These are phyloP conservation scores for Rhyacichthys aspro DNA, from an alignment of 2,797 vertebrate species.

Conservation along the genomic window DNA sequence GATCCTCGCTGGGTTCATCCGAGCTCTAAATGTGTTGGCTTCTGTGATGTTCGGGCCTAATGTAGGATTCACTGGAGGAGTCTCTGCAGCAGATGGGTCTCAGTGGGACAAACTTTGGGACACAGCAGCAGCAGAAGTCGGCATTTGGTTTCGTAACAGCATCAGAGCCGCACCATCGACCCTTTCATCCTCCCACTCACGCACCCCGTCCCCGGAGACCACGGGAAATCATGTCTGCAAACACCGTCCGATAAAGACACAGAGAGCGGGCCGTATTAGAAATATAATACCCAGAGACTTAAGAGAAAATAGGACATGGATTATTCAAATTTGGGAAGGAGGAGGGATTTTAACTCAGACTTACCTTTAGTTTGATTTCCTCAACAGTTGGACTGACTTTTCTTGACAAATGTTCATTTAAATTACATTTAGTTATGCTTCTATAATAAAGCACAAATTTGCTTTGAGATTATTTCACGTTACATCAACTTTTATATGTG, in stretches of 20 bases:
- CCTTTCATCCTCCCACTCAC: slow-evolving; percentile 45
- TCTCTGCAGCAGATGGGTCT: slow-evolving; percentile 32
- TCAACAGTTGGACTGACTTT: slow-evolving; percentile 41
- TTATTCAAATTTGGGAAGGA: slow-evolving; percentile 12
- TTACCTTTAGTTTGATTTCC: slow-evolving; percentile 33
- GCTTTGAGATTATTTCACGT: no score
- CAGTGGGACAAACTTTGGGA: slow-evolving; percentile 29
- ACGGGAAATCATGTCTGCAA: slow-evolving; percentile 32
- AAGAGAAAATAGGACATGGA: slow-evolving; percentile 19
- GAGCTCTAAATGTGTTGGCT: slow-evolving; percentile 19
- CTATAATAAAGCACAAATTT: no score
- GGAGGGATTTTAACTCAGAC: not conserved
- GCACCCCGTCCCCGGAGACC: slow-evolving; percentile 20
- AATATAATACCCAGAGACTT: slow-evolving; percentile 12
- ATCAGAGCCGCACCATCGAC: slow-evolving; percentile 21
- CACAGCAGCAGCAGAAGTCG: slow-evolving; percentile 15
- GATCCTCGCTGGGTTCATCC: slow-evolving; percentile 18
- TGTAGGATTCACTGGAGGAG: slow-evolving; percentile 16
- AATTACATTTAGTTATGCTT: no score
- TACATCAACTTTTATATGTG: no score
- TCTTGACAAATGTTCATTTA: no score
- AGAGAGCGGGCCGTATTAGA: slow-evolving; percentile 10
- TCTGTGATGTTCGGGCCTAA: not conserved
- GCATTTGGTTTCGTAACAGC: slow-evolving; percentile 25
- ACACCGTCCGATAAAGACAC: slow-evolving; percentile 21